Evolutionary conservation across 2,888 invertebrate species (phyloP).

Genomic region (Rhopalosiphum nymphaeae): DNA sequence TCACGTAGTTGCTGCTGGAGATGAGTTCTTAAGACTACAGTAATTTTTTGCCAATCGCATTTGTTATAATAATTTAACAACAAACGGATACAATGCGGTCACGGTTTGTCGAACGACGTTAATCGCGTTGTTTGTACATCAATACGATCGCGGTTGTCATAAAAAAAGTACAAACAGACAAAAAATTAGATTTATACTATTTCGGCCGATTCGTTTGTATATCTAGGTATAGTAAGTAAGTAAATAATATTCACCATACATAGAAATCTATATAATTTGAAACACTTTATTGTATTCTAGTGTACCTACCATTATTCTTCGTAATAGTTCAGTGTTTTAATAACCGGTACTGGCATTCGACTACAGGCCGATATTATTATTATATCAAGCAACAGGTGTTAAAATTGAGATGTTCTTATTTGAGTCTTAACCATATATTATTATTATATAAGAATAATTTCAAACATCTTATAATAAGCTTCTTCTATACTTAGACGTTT

Average conservation of each 20-base stretch:
- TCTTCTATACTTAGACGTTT: neutral
- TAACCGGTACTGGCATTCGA: neutral
- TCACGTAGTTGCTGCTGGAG: neutral
- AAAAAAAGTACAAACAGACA: neutral
- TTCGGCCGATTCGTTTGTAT: neutral
- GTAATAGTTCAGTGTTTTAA: neutral
- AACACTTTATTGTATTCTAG: neutral
- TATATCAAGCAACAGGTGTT: neutral
- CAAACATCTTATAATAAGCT: neutral
- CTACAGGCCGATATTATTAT: neutral
- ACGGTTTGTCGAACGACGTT: neutral
- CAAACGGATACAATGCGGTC: neutral
- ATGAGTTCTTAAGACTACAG: neutral
- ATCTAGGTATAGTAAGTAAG: neutral
- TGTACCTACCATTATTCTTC: neutral
- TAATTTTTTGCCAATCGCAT: neutral
- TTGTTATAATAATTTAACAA: neutral
- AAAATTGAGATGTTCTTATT: neutral
- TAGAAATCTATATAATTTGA: neutral
- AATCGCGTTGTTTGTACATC: neutral
- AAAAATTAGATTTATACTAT: neutral
- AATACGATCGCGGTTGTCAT: neutral
- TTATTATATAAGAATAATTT: neutral
- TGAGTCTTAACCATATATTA: neutral
- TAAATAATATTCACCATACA: neutral